These are phyloP conservation scores for Ranitomeya variabilis DNA, from an alignment of 2,113 vertebrate species.

Conservation along the genomic window DNA sequence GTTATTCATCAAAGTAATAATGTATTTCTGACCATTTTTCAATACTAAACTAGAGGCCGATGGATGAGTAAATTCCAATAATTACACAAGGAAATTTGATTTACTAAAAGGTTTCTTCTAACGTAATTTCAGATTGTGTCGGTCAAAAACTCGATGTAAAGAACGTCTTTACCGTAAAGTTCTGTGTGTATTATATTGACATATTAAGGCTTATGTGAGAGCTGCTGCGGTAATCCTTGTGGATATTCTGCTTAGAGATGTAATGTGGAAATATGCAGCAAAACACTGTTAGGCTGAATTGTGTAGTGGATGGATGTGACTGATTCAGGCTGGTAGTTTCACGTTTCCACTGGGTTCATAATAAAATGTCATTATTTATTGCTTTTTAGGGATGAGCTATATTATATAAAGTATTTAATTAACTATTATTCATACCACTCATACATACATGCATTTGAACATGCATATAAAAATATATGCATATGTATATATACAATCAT, in stretches of 20 bases:
- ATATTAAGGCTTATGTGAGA: neutral
- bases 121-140: neutral
- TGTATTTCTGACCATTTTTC: too few relatives aligned
- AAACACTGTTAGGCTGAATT: neutral
- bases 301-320: neutral
- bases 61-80: neutral
- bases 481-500: too few relatives aligned
- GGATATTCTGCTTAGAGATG: neutral
- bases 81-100: neutral
- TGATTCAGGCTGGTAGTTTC: too few relatives aligned
- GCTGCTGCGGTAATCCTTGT: neutral
- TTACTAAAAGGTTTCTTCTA: neutral
- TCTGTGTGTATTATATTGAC: neutral
- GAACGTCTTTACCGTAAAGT: neutral
- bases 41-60: neutral
- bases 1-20: too few relatives aligned
- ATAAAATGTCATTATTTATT: too few relatives aligned
- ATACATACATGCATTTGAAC: too few relatives aligned
- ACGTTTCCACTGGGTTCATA: too few relatives aligned
- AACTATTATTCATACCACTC: too few relatives aligned
- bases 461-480: too few relatives aligned
- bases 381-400: too few relatives aligned
- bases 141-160: neutral
- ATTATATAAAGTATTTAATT: too few relatives aligned
- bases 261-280: neutral